Conservation (phyloP, 2,113 vertebrate genomes). For the Corythaeola cristata region DNA sequence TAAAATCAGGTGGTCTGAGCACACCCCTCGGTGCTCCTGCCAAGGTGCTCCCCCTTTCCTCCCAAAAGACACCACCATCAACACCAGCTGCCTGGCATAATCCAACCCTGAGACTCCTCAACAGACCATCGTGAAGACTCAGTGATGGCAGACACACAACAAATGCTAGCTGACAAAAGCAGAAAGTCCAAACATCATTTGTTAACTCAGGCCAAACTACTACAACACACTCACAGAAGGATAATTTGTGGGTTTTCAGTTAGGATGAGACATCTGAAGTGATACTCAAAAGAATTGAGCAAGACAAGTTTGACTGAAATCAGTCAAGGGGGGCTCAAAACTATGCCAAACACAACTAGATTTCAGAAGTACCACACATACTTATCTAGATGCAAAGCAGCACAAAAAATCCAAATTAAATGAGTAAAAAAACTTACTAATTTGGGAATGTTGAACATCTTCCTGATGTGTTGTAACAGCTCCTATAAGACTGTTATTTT, state of each 20-base stretch:
- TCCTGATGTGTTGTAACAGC: background rate
- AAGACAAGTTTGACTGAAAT: background rate
- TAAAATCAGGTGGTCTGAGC: background rate
- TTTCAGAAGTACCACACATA: background rate
- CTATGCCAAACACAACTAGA: background rate
- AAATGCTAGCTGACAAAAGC: background rate
- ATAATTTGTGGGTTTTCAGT: background rate
- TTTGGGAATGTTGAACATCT: background rate
- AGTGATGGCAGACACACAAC: fast-evolving
- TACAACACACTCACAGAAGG: background rate
- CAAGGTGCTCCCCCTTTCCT: background rate
- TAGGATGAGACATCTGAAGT: background rate
- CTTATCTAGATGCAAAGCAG: background rate
- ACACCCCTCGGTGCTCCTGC: background rate
- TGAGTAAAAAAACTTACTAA: background rate
- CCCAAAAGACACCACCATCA: background rate
- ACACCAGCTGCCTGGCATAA: background rate
- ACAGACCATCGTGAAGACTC: background rate
- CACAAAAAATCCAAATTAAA: background rate
- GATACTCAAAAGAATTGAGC: background rate
- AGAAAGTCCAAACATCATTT: background rate
- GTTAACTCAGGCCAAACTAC: background rate
- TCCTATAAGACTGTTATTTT: background rate
- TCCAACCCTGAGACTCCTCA: background rate
- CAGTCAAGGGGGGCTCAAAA: background rate